Evolutionary conservation across 1,140 invertebrate species (phyloP), one percentile per base, ranked within the genome.

Genomic region (Aphelenchoides besseyi): DNA sequence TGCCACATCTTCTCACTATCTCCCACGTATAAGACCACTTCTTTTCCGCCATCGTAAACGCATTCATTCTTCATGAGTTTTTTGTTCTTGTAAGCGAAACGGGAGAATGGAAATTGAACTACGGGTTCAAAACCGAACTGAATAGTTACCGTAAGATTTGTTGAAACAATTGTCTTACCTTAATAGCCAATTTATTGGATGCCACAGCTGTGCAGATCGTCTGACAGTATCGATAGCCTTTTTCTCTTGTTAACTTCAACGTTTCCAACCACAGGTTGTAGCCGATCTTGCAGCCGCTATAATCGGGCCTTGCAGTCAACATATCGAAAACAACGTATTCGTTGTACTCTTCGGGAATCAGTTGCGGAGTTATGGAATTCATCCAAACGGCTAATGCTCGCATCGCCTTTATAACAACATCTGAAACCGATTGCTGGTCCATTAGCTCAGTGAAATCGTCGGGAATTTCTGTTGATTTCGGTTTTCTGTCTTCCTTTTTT

Each of bases 191-290:
- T 23, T 23, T 5, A 59, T 59, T 59, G 18, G 55, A 59, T 28
- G 55, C 55, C 5, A 59, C 23, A 8, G 55, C 55, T 33, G 55
- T 59, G 55, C 55, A 59, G 18, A 59, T 59, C 16, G 55, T 59
- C 18, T 59, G 55, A 28, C 5, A 28, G 26, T 33, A 59, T 59
- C 18, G 5, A 33, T 33, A 59, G 55, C 55, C 55, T 8, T 8
- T 5, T 18, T 59, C 55, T 59, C 55, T 28, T 23, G 18, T 29
- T 5, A 8, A 18, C 18, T 59, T 59, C 5, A 59, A 8, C 5
- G 55, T 8, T 33, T 59, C 55, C 5, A 8, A 59, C 55, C 55
- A 59, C 55, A 59, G 55, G 5, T 59, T 28, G 5, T 18, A 59
- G 5, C 55, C 55, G 55, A 59, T 59, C 18, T 59, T 59, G 55